Evolutionary conservation across 2,797 vertebrate species (phyloP).

Genomic region (Bufotes viridis): DNA sequence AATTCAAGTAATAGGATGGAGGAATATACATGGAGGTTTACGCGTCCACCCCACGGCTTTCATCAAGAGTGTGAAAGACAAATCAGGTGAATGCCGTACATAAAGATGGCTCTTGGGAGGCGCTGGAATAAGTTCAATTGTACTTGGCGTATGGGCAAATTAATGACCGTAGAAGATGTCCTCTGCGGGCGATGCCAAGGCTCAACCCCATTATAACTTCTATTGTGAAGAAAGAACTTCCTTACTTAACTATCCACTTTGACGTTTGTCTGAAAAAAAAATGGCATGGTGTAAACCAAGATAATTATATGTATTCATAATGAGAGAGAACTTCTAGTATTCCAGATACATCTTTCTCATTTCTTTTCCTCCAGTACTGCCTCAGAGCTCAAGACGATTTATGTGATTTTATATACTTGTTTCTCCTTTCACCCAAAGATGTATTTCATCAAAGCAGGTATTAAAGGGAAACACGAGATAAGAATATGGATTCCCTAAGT

Average conservation of each 20-base stretch:
- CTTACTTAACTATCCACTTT: background rate
- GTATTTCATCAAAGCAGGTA: background rate
- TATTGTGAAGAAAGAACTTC: background rate
- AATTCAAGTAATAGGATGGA: slow-evolving; percentile 63
- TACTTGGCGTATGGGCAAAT: slow-evolving; percentile 17
- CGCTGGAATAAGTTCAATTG: background rate
- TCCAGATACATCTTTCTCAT: background rate
- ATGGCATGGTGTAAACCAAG: background rate
- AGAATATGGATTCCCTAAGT: too few species aligned
- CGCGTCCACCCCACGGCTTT: slow-evolving; percentile 63
- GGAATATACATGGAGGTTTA: slow-evolving; percentile 65
- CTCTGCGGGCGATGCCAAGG: background rate
- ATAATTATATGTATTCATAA: slow-evolving; percentile 2
- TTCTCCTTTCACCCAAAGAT: background rate
- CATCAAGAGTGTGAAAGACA: slow-evolving; percentile 64
- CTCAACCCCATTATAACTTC: background rate
- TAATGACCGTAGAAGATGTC: background rate
- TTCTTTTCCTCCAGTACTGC: background rate
- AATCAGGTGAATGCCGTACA: slow-evolving; percentile 63
- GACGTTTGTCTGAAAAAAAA: background rate
- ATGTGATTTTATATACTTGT: background rate
- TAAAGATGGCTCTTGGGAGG: slow-evolving; percentile 8
- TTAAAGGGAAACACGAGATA: too few species aligned
- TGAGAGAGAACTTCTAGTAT: background rate
- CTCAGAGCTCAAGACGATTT: background rate